phyloP scores from a whole-genome alignment of 2,797 vertebrate species.

The Adrianichthys oophorus region DNA sequence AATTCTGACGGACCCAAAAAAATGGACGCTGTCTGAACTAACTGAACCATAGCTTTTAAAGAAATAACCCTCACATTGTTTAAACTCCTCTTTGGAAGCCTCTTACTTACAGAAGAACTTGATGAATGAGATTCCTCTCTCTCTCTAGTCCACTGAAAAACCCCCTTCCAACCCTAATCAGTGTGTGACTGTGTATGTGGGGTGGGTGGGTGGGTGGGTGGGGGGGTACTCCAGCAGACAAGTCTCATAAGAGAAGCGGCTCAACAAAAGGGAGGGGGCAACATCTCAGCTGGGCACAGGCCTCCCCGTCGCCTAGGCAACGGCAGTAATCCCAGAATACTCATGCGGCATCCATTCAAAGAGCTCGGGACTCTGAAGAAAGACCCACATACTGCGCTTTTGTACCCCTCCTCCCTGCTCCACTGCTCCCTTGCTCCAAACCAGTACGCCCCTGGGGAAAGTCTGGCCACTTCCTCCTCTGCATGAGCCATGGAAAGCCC shows the following conservation, averaged over 20 bases:
- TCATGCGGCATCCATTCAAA: slow-evolving; percentile 79
- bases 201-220: slow-evolving; percentile 21
- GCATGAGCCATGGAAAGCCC: slow-evolving; percentile 43
- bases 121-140: slow-evolving; percentile 79
- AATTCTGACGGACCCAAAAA: slow-evolving; percentile 17
- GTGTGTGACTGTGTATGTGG: slow-evolving; percentile 44
- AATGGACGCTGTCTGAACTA: slow-evolving; percentile 13
- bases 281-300: slow-evolving; percentile 81
- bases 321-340: slow-evolving; percentile 80
- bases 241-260: slow-evolving; percentile 72
- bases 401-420: slow-evolving; percentile 62
- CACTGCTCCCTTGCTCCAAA: slow-evolving; percentile 51
- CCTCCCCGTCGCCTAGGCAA: slow-evolving; percentile 75
- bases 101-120: slow-evolving; percentile 59
- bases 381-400: slow-evolving; percentile 81
- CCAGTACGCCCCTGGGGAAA: slow-evolving; percentile 54
- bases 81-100: slow-evolving; percentile 60
- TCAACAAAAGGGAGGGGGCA: slow-evolving; percentile 75
- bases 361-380: slow-evolving; percentile 71
- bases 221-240: slow-evolving; percentile 65
- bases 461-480: slow-evolving; percentile 63
- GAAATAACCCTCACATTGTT: slow-evolving; percentile 59
- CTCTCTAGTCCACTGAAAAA: slow-evolving; percentile 56
- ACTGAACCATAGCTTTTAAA: slow-evolving; percentile 32
- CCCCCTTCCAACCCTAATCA: slow-evolving; percentile 55